Conservation (phyloP, 1,140 invertebrate genomes). For the Calliopsis andreniformis region DNA sequence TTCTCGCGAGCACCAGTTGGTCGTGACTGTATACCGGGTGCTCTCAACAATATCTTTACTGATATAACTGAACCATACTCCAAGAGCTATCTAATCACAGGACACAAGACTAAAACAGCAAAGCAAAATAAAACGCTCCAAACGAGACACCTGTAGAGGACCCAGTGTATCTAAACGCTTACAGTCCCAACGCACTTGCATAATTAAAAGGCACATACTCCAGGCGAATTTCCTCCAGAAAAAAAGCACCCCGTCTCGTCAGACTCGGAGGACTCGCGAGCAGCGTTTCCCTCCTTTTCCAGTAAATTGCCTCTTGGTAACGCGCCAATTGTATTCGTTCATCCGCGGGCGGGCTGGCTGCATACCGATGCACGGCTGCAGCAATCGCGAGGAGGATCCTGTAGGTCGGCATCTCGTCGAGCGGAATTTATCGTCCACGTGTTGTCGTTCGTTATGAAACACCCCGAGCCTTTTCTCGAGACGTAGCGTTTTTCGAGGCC, state of each 20-base stretch:
- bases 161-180: no score
- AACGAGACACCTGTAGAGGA: no score
- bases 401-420: not conserved
- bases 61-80: no score
- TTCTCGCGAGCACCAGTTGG: no score
- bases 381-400: constrained; percentile 25
- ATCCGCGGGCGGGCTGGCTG: constrained; percentile 12
- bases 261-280: not conserved
- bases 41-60: no score
- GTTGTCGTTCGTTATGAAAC: constrained; percentile 40
- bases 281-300: constrained; percentile 7
- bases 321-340: constrained; percentile 39
- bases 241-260: not conserved
- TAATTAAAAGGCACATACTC: no score
- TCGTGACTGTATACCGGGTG: no score
- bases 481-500: not conserved
- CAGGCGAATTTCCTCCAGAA: no score
- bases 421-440: constrained; percentile 36
- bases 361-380: constrained; percentile 37
- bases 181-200: no score
- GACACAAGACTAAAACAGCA: no score
- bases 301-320: constrained; percentile 54
- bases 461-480: not conserved
- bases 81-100: no score
- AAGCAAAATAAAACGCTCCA: no score